Evolutionary conservation across 1,140 invertebrate genomes (phyloP).

Genomic region (Papilio xuthus): DNA sequence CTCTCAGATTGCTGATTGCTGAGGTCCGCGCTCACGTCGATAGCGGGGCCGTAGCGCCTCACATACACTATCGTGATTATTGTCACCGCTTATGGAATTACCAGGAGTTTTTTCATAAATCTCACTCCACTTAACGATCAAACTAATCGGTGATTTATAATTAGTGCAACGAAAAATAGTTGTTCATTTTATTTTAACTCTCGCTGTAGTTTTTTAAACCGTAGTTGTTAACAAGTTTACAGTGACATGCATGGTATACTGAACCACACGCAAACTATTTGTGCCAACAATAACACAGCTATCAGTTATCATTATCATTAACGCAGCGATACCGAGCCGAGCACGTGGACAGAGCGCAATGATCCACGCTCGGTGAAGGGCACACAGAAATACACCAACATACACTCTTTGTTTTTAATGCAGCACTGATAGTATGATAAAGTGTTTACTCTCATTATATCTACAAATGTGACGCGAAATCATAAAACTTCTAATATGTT

Average conservation of each 20-base stretch:
- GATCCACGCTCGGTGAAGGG: neutral
- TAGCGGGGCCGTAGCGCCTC: neutral
- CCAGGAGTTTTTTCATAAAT: no score
- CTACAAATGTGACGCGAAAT: no score
- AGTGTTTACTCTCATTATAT: no score
- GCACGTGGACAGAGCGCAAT: neutral
- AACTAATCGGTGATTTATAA: no score
- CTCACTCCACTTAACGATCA: no score
- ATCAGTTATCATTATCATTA: constrained; percentile 13
- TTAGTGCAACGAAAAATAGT: no score
- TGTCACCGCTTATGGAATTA: neutral
- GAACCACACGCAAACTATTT: neutral
- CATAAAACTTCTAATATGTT: no score
- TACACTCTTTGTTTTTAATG: neutral
- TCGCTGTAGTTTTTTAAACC: neutral
- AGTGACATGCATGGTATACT: neutral
- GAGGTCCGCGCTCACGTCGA: neutral
- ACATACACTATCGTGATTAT: neutral
- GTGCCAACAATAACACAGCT: neutral
- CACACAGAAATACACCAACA: neutral
- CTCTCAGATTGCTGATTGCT: neutral
- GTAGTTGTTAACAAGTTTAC: neutral
- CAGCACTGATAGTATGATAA: neutral
- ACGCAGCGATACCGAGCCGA: neutral
- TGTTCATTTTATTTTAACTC: no score